Evolutionary conservation across 2,797 vertebrate genomes (phyloP), one percentile per base, ranked within the genome.

Genomic region (Acomys russatus): DNA sequence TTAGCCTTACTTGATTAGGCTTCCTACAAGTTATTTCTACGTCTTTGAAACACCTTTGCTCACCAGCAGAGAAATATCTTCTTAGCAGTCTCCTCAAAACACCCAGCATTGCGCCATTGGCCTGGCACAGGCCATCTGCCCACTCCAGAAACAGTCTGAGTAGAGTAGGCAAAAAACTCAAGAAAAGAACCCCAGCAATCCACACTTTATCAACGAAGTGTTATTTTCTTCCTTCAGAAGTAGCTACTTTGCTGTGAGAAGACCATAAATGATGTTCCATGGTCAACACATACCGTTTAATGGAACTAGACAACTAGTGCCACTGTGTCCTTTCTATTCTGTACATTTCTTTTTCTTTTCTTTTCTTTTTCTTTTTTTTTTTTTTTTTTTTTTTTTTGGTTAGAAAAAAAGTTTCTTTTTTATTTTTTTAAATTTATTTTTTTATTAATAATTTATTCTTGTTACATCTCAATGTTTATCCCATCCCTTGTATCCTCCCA

Each of bases 241-340:
- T 35, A 88, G 17, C 33, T 11, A 20, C 1, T 64, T 83, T 70
- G 64, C 70, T 28, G 33, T 94, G 61, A 61, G 88, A 71, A 79
- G 54, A 44, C 87, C 92, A 59, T 93, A n/a, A 95, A 6, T 63
- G 44, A 35, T 66, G 9, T 35, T 76, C n/a, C 0, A 0, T 66
- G 51, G 85, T 56, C 59, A 68, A 33, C 1, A 33, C 22, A 35
- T 22, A 15, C 68, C 51, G 11, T 74, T 91, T 23, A 88, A 90
- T 83, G 51, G 84, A 90, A 44, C 54, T 70, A 86, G 92, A 33
- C 92, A 92, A 73, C 83, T 91, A 76, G 0, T 20, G 88, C 44
- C 20, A 76, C 59, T 22, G 1, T 80, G 74, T 79, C 83, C 61
- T 84, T 93, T 84, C 68, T 1, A 6, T 90, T 90, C 54, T 64